phyloP scores from a whole-genome alignment of 1,140 invertebrate genomes.

The Bombus waltoni region DNA sequence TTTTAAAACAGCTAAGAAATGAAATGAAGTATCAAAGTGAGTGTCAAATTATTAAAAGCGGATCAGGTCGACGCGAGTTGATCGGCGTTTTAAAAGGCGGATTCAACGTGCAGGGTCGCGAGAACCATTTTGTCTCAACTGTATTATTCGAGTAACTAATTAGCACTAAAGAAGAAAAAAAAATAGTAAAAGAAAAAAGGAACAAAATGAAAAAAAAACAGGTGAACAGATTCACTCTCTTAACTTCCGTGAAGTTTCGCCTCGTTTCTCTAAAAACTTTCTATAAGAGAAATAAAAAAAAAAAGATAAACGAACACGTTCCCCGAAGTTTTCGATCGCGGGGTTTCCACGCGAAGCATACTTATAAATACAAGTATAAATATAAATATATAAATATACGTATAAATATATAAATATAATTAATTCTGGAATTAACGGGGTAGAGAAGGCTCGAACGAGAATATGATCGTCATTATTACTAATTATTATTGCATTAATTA shows the following conservation, averaged over 20 bases:
- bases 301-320: constrained; percentile 5
- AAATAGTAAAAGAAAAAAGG: constrained; percentile 7
- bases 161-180: constrained; percentile 8
- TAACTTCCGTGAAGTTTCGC: constrained; percentile 75
- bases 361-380: constrained; percentile 45
- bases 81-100: constrained; percentile 19
- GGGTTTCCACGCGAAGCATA: neutral
- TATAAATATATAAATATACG: constrained; percentile 53
- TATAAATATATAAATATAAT: constrained; percentile 58
- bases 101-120: constrained; percentile 46
- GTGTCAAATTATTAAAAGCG: constrained; percentile 71
- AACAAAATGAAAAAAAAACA: constrained; percentile 2
- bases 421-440: constrained; percentile 52
- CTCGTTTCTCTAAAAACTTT: constrained; percentile 56
- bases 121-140: constrained; percentile 28
- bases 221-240: constrained; percentile 49
- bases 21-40: constrained; percentile 52
- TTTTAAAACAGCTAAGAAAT: constrained; percentile 63
- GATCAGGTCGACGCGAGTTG: constrained; percentile 21
- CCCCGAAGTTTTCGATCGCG: constrained; percentile 1
- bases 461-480: constrained; percentile 27
- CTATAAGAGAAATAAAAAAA: constrained; percentile 33
- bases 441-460: constrained; percentile 21
- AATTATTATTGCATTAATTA: constrained; percentile 38
- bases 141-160: constrained; percentile 33